These are phyloP conservation scores for Ceramica pisi DNA, from an alignment of 2,888 invertebrate genomes.

Conservation along the genomic window DNA sequence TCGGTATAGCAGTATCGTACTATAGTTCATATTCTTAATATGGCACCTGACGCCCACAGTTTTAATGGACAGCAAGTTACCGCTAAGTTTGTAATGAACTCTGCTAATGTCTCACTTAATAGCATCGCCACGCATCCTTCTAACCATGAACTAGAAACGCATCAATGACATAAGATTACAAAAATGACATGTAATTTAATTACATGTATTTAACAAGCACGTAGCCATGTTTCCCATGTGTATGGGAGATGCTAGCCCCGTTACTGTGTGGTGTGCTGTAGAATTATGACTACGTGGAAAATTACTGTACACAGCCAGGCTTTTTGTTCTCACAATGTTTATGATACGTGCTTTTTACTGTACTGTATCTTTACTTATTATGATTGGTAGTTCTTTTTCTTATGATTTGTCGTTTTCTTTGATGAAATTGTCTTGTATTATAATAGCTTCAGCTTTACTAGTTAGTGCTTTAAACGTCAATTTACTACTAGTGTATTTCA, in stretches of 20 bases:
- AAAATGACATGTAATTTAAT: slow-evolving; percentile 66
- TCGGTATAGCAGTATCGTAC: background rate
- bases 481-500: background rate
- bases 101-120: slow-evolving; percentile 51
- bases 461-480: background rate
- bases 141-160: slow-evolving; percentile 65
- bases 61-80: slow-evolving; percentile 24
- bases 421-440: slow-evolving; percentile 22
- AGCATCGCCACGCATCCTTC: slow-evolving; percentile 33
- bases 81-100: slow-evolving; percentile 34
- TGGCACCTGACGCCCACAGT: slow-evolving; percentile 10
- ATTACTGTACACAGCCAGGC: slow-evolving; percentile 63
- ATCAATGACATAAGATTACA: slow-evolving; percentile 67
- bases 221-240: slow-evolving; percentile 79
- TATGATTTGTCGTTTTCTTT: slow-evolving; percentile 27
- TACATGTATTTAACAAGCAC: slow-evolving; percentile 57
- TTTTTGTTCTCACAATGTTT: slow-evolving; percentile 66
- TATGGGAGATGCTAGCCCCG: slow-evolving; percentile 83
- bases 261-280: slow-evolving; percentile 72
- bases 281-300: slow-evolving; percentile 66
- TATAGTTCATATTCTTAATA: slow-evolving; percentile 29
- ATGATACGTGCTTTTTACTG: slow-evolving; percentile 60
- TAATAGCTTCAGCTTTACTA: slow-evolving; percentile 21
- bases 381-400: slow-evolving; percentile 47
- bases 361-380: slow-evolving; percentile 44